phyloP scores from a whole-genome alignment of 2,888 invertebrate species.

The Trimorus sp. region DNA sequence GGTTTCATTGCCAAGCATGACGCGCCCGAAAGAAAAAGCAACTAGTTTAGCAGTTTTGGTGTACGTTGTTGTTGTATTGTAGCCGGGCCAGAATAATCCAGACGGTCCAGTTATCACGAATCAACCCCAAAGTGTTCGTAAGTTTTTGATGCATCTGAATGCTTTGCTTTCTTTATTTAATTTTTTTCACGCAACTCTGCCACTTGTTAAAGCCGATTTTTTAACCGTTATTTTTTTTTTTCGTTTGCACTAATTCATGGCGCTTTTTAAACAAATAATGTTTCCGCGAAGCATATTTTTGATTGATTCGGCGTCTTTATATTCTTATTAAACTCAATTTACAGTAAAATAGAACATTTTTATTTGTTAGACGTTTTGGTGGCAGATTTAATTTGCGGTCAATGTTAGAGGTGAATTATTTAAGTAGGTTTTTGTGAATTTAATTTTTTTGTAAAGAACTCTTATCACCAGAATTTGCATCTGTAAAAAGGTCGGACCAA shows the following conservation, averaged over 20 bases:
- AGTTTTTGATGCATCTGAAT: constrained; percentile 73
- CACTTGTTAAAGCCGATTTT: constrained; percentile 5
- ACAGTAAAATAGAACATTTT: too few relatives aligned
- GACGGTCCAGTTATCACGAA: constrained; percentile 78
- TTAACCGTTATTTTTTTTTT: background rate
- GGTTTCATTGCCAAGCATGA: constrained; percentile 75
- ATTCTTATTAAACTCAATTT: too few relatives aligned
- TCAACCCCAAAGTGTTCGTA: constrained; percentile 79
- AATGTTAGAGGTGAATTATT: too few relatives aligned
- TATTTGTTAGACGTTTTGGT: too few relatives aligned
- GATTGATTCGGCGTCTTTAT: too few relatives aligned
- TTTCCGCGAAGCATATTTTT: too few relatives aligned
- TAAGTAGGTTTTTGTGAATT: too few relatives aligned
- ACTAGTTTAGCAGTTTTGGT: constrained; percentile 79
- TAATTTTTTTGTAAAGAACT: too few relatives aligned
- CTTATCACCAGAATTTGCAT: too few relatives aligned
- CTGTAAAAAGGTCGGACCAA: too few relatives aligned
- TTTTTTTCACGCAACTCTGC: constrained; percentile 23
- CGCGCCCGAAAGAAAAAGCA: constrained; percentile 65
- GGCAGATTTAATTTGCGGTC: too few relatives aligned
- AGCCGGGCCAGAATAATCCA: constrained; percentile 79
- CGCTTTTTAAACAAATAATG: too few relatives aligned
- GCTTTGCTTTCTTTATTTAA: constrained; percentile 41
- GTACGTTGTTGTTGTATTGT: constrained; percentile 81
- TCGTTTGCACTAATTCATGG: background rate